Conservation (phyloP, 2,888 invertebrate species). For the Drosophila greeni region DNA sequence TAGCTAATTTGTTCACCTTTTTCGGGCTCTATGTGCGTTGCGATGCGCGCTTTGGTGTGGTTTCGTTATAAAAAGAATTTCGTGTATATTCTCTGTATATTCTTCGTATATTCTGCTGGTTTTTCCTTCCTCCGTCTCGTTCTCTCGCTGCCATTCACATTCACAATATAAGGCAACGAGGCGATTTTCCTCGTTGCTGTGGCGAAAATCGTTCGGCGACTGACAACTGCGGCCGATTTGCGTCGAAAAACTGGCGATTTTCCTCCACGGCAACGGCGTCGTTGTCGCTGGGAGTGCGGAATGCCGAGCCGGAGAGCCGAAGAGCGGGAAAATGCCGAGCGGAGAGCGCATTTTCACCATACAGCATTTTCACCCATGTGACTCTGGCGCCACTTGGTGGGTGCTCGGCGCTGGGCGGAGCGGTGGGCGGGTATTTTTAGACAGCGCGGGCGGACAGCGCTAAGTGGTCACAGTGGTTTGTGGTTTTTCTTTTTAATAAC, state of each 20-base stretch:
- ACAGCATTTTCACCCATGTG: slow-evolving; percentile 55
- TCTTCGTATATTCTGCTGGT: slow-evolving; percentile 41
- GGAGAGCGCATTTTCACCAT: slow-evolving; percentile 56
- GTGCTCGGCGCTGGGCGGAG: slow-evolving; percentile 43
- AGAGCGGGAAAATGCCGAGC: slow-evolving; percentile 16
- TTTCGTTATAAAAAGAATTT: slow-evolving; percentile 52
- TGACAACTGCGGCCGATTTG: slow-evolving; percentile 44
- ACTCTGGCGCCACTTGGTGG: slow-evolving; percentile 57
- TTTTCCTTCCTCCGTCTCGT: slow-evolving; percentile 36
- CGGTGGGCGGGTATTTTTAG: slow-evolving; percentile 62
- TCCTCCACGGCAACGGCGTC: slow-evolving; percentile 20
- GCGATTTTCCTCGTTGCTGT: slow-evolving; percentile 61
- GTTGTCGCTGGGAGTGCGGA: slow-evolving; percentile 2
- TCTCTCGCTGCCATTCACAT: slow-evolving; percentile 37
- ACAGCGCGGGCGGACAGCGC: slow-evolving; percentile 56
- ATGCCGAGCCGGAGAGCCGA: slow-evolving; percentile 17
- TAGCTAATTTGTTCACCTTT: slow-evolving; percentile 66
- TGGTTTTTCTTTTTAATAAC: background rate
- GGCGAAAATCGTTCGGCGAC: slow-evolving; percentile 67
- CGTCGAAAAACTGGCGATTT: slow-evolving; percentile 25
- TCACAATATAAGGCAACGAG: slow-evolving; percentile 24
- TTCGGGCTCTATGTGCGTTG: slow-evolving; percentile 33
- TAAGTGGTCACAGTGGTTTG: slow-evolving; percentile 53
- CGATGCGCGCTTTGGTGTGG: slow-evolving; percentile 54
- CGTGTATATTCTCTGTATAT: slow-evolving; percentile 54